Base-by-base conservation (phyloP, 2,888 invertebrate species). In the Isotomurus palustris region DNA sequence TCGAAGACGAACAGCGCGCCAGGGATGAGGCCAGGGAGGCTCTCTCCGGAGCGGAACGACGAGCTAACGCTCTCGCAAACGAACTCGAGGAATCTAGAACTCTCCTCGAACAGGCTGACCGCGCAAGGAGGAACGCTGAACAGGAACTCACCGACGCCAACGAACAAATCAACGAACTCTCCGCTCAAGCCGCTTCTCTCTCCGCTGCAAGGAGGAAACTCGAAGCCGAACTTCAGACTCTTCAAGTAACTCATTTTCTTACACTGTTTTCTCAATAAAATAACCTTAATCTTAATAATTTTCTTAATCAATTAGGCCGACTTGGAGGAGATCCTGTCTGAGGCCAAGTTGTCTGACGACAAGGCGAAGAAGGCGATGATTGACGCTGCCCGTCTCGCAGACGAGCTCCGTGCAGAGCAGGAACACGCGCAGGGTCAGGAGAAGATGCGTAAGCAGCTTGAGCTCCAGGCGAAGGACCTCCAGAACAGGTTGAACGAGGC, bases 331-430 rank as follows among this genome's bases (percentile, higher is more conserved):
- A 87, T 96, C 76, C 84, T 95, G 80, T 93, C 92, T 82, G 97
- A 97, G 81, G 93, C 96, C 78, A 95, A 94, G 85, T 90, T 91
- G 82, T 92, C 94, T 72, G 97, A 99, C 78, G 99, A 99, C 81
- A 92, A 93, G 83, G 91, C 92, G 73, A 94, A 94, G 87, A 93
- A 94, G 82, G 94, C 94, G 52, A 93, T 94, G 91, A 91, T 93
- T 73, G 97, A 99, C 78, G 96, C 97, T 72, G 94, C 96, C 74
- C 87, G 96, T 76, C 84, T 99, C 72, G 96, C 97, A 71, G 97
- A 99, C 78, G 97, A 99, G 77, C 90, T 99, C 77, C 87, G 97
- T 76, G 95, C 95, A 72, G 97, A 99, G 80, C 97, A 99, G 80
- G 97, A 99, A 75, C 97, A 97, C 79, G 93, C 94, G 72, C 90